Percentiles rank a stretch among this genome's conserved stretches.
Conservation (phyloP, 92 coral and sea anemone genomes). For the Umimayanthus kanabou region DNA sequence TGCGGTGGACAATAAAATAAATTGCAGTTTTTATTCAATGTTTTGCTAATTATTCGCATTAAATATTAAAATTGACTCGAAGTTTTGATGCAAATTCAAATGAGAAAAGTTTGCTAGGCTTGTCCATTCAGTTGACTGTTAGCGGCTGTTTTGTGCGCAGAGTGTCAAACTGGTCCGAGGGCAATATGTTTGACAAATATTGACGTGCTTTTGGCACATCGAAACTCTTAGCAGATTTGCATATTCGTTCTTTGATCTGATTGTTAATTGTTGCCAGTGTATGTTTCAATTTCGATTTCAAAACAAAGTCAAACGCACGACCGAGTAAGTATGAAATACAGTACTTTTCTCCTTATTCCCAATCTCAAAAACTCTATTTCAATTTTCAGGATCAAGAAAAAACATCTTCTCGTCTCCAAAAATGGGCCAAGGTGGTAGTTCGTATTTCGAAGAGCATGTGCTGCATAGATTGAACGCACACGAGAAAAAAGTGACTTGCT, state of each 20-base stretch:
- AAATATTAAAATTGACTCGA: not conserved
- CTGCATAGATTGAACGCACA: slow-evolving; percentile 65
- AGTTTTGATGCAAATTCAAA: not conserved
- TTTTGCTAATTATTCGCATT: not conserved
- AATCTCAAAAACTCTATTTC: not conserved
- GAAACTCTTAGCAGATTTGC: slow-evolving; percentile 27
- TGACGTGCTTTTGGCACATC: not conserved
- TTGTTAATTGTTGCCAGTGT: not conserved
- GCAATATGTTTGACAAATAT: slow-evolving; percentile 2
- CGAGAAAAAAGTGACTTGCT: slow-evolving; percentile 68
- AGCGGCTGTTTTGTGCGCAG: not conserved
- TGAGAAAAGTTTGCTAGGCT: not conserved
- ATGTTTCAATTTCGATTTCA: slow-evolving; percentile 1
- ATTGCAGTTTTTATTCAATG: not conserved
- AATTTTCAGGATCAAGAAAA: slow-evolving; percentile 33
- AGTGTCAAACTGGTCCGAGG: not conserved
- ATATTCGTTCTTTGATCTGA: not conserved
- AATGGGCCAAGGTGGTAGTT: slow-evolving; percentile 76
- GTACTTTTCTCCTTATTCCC: not conserved
- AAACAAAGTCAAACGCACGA: slow-evolving; percentile 6
- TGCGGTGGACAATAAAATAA: not conserved
- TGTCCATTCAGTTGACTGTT: not conserved
- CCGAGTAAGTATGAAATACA: not conserved
- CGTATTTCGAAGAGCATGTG: slow-evolving; percentile 66
- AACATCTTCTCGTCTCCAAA: slow-evolving; percentile 28